Evolutionary conservation across 1,140 invertebrate genomes (phyloP).

Genomic region (Cydia splendana): DNA sequence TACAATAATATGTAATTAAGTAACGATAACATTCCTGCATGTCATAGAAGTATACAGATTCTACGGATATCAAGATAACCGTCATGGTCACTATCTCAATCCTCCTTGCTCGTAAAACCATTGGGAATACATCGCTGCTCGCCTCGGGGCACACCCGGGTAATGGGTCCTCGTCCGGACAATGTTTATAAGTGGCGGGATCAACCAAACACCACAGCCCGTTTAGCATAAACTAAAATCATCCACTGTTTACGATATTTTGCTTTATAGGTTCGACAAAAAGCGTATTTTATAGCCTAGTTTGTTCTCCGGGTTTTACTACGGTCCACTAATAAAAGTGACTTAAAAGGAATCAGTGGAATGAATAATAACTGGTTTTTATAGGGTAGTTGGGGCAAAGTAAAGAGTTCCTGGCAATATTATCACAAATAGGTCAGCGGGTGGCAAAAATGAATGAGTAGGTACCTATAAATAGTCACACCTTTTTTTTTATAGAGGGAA

Average conservation of each 20-base stretch:
- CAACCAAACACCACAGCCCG: slow-evolving; percentile 53
- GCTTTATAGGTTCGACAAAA: slow-evolving; percentile 33
- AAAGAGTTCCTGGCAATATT: background rate
- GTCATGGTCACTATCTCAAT: background rate
- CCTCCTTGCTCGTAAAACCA: background rate
- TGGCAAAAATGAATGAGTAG: background rate
- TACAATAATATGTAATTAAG: no score
- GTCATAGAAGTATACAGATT: no score
- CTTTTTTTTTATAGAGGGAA: no score
- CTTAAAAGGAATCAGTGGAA: background rate
- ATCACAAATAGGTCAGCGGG: background rate
- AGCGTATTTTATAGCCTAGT: background rate
- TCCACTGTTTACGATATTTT: slow-evolving; percentile 39
- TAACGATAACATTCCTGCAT: no score
- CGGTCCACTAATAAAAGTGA: slow-evolving; percentile 7
- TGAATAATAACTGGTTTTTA: slow-evolving; percentile 8
- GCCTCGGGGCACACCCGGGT: slow-evolving; percentile 24
- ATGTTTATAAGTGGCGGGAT: slow-evolving; percentile 60
- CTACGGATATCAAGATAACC: no score
- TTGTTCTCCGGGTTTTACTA: slow-evolving; percentile 11
- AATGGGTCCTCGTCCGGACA: slow-evolving; percentile 47
- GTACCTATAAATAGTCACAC: no score
- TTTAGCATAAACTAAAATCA: slow-evolving; percentile 67
- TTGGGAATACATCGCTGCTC: background rate
- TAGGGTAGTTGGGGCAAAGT: background rate